Conservation (phyloP, 2,888 invertebrate species). For the Drosophila meridiana region DNA sequence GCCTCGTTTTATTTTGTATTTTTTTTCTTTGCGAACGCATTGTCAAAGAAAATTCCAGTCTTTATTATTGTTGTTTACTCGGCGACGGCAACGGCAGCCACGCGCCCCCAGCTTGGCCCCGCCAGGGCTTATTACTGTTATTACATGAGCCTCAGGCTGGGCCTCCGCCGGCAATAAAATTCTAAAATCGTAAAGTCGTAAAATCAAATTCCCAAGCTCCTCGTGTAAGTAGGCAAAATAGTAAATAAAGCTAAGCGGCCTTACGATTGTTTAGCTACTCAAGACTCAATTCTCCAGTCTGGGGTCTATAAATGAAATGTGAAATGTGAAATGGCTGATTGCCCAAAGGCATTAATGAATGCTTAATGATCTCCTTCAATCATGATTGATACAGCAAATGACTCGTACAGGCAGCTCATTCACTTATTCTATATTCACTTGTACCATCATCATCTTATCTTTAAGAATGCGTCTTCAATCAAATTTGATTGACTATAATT, state of each 20-base stretch:
- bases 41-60: conserved; percentile 9
- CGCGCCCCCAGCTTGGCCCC: not conserved
- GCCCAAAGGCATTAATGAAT: not conserved
- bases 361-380: not conserved
- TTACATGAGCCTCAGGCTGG: not conserved
- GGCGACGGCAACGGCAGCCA: not conserved
- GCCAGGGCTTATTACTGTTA: conserved; percentile 2
- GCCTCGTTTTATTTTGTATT: not conserved
- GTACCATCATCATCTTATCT: not conserved
- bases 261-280: not conserved
- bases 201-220: conserved; percentile 5
- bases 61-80: conserved; percentile 7
- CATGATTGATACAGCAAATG: not conserved
- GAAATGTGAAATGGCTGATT: not conserved
- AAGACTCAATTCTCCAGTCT: too few species aligned
- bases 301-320: not conserved
- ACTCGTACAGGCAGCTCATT: not conserved
- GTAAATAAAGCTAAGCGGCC: not conserved
- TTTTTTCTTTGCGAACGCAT: not conserved
- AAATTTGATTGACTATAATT: not conserved
- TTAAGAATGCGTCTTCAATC: not conserved
- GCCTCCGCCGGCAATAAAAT: conserved; percentile 3
- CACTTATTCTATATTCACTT: too few species aligned
- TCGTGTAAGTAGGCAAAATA: not conserved
- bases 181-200: conserved; percentile 6